Base-by-base conservation (phyloP, 2,113 vertebrate species). In the Xenopus laevis region DNA sequence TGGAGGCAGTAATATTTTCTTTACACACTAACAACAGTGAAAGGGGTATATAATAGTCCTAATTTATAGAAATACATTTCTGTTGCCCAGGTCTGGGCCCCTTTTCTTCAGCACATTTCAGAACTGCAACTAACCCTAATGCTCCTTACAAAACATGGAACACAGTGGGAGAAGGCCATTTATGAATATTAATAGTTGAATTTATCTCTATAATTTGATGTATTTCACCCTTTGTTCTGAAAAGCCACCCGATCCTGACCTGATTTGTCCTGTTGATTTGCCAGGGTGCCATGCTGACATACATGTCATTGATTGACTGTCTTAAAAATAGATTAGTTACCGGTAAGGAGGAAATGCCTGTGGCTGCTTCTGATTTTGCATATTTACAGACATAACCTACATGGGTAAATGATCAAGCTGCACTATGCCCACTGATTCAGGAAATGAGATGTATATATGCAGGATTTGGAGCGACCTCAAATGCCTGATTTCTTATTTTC, bases 391-490 rank as follows among this genome's bases (percentile, higher is more conserved):
- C 44, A 67, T 17, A 50, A 47, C 65, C 65, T 23, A 67, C 65
- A 20, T 50, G 44, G 63, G 8, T 65, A 50, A 6, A 50, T 67
- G 44, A 67, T 67, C 65, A 47, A 67, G 65, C 65, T 50, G 18
- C 18, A 45, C 13, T 7, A 52, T 52, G 45, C n/a, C 33, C 44
- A 67, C n/a, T 50, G 63, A 20, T 17, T 40, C 21, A 50, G 65
- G 20, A 23, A 67, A 67, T 67, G 65, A 67, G 45, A 67, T 67
- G 65, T 52, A 52, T 15, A 15, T 67, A 67, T 67, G 15, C 65
- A 50, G 45, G 10, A 46, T 65, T 40, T 65, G 30, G 15, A 11
- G 18, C 40, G 18, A 7, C n/a, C 2, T 15, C 16, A 27, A 16
- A 16, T 45, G 33, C 15, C 15, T 18, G 30, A 15, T 50, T 50